Conservation (phyloP, 2,888 invertebrate genomes). For the Exocentrus adspersus region DNA sequence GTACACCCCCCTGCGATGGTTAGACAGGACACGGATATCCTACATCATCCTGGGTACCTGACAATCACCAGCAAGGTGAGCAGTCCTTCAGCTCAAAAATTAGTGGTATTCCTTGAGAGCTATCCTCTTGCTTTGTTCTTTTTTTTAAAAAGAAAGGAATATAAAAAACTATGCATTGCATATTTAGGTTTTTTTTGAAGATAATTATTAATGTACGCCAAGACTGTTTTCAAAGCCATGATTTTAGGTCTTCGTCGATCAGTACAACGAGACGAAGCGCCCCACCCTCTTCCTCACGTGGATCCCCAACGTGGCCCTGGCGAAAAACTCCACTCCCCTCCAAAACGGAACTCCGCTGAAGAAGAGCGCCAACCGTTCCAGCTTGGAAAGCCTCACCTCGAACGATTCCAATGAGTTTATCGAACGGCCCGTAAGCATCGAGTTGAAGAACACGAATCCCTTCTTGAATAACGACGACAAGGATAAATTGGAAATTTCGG, state of each 20-base stretch:
- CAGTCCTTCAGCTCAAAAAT: too few relatives aligned
- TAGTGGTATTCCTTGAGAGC: too few relatives aligned
- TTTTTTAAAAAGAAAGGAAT: too few relatives aligned
- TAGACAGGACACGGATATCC: constrained; percentile 82
- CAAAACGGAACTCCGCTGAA: constrained; percentile 64
- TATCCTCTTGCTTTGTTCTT: too few relatives aligned
- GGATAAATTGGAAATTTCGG: constrained; percentile 51
- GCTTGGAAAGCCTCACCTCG: constrained; percentile 60
- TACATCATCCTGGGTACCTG: constrained; percentile 93
- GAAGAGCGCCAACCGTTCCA: constrained; percentile 57
- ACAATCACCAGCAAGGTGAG: constrained; percentile 84
- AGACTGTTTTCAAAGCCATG: not conserved
- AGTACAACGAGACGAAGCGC: constrained; percentile 79
- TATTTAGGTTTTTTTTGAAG: too few relatives aligned
- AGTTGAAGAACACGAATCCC: constrained; percentile 64
- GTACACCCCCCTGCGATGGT: constrained; percentile 92
- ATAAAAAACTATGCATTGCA: too few relatives aligned
- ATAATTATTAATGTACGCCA: too few relatives aligned
- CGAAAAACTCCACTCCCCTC: constrained; percentile 82
- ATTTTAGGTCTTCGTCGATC: constrained; percentile 72
- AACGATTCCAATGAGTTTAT: constrained; percentile 54
- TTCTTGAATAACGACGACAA: constrained; percentile 62
- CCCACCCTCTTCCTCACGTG: constrained; percentile 90
- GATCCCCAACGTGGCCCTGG: constrained; percentile 92
- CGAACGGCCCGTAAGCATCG: constrained; percentile 51